Percentiles rank a stretch among this genome's conserved stretches.
phyloP scores from a whole-genome alignment of 2,888 invertebrate genomes.

The Autographa gamma region DNA sequence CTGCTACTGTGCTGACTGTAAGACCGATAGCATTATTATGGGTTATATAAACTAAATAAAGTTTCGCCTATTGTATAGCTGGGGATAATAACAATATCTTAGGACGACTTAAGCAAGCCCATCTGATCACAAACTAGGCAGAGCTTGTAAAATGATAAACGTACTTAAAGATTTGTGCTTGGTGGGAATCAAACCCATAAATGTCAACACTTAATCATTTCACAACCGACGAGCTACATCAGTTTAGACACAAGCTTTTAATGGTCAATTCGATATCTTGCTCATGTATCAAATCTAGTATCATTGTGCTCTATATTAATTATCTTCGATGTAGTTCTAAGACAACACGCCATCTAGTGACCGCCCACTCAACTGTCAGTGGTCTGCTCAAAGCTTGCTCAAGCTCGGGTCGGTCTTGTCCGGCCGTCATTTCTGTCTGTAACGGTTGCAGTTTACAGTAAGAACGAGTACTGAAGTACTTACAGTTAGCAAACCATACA shows the following conservation, averaged over 20 bases:
- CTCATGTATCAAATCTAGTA: background rate
- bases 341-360: slow-evolving; percentile 24
- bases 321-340: slow-evolving; percentile 2
- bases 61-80: too few relatives aligned
- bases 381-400: slow-evolving; percentile 5
- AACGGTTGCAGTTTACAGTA: slow-evolving; percentile 29
- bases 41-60: slow-evolving; percentile 24
- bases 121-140: too few relatives aligned
- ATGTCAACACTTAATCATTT: too few relatives aligned
- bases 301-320: background rate
- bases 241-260: too few relatives aligned
- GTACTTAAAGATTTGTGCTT: too few relatives aligned
- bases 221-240: too few relatives aligned
- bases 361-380: slow-evolving; percentile 31
- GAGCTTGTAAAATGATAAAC: too few relatives aligned
- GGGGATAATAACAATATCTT: too few relatives aligned
- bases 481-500: slow-evolving; percentile 7
- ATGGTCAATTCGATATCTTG: too few relatives aligned
- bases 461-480: slow-evolving; percentile 21
- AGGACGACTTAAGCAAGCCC: too few relatives aligned
- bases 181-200: too few relatives aligned
- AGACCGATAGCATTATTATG: slow-evolving; percentile 36
- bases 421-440: slow-evolving; percentile 20
- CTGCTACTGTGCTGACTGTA: slow-evolving; percentile 16
- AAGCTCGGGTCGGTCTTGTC: background rate